Percentiles rank a stretch among this genome's conserved stretches.
These are phyloP conservation scores for Genyomyrus donnyi DNA, from an alignment of 2,113 vertebrate genomes.

Conservation along the genomic window DNA sequence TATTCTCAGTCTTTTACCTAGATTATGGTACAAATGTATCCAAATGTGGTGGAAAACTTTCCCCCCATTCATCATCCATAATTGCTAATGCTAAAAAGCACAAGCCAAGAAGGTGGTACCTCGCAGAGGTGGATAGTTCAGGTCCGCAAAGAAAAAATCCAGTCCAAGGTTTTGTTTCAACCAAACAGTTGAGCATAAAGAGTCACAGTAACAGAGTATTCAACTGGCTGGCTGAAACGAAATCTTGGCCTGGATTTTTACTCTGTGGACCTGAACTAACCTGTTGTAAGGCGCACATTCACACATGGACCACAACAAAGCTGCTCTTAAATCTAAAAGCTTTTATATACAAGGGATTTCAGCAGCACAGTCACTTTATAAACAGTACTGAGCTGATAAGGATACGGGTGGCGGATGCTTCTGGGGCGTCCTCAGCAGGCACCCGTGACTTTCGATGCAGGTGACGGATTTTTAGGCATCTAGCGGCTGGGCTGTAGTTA, in stretches of 20 bases:
- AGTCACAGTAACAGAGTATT: neutral
- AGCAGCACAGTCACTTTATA: neutral
- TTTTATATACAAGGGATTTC: neutral
- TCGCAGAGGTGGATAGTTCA: neutral
- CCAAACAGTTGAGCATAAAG: neutral
- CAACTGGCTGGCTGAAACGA: neutral
- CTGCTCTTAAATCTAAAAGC: neutral
- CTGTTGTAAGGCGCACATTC: neutral
- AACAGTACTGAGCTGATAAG: conserved; percentile 30
- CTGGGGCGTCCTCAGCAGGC: neutral
- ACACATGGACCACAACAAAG: neutral
- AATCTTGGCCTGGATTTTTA: neutral
- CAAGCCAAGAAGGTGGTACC: neutral
- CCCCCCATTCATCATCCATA: neutral
- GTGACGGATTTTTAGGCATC: conserved; percentile 60
- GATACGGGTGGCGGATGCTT: conserved; percentile 49
- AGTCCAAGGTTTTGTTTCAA: neutral
- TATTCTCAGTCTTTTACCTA: neutral
- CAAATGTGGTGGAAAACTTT: neutral
- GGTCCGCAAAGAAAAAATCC: neutral
- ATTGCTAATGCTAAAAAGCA: neutral
- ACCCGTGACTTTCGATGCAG: conserved; percentile 38
- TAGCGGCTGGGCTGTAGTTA: conserved; percentile 68
- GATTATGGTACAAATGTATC: neutral
- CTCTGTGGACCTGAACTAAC: neutral